Percentiles rank a stretch among this genome's conserved stretches.
Conservation (phyloP, 92 coral and sea anemone species). For the Micromussa lordhowensis region DNA sequence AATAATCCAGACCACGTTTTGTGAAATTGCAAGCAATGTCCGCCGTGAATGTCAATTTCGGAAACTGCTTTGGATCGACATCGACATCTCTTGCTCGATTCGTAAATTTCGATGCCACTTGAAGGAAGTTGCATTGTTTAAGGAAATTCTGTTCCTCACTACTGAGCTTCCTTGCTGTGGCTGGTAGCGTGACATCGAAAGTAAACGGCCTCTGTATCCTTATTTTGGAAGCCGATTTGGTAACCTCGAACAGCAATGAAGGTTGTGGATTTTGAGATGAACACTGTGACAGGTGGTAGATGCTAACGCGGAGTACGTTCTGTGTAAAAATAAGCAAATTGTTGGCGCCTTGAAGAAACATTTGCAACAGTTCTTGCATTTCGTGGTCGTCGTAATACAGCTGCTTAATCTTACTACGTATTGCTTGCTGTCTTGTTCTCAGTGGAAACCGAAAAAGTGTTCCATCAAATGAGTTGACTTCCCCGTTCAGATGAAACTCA, state of each 20-base stretch:
- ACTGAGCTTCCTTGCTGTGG: slow-evolving; percentile 22
- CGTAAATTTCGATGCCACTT: slow-evolving; percentile 44
- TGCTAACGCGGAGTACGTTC: slow-evolving; percentile 68
- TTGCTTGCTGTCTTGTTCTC: slow-evolving; percentile 47
- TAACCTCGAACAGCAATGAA: slow-evolving; percentile 16
- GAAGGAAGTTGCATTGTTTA: slow-evolving; percentile 51
- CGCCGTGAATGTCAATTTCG: slow-evolving; percentile 17
- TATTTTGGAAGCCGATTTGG: background rate
- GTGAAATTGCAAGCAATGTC: slow-evolving; percentile 9
- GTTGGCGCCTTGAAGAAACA: slow-evolving; percentile 67
- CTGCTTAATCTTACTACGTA: slow-evolving; percentile 71
- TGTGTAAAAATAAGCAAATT: slow-evolving; percentile 82
- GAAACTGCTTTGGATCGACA: background rate
- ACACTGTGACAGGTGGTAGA: slow-evolving; percentile 56
- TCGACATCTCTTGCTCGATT: background rate
- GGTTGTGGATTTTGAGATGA: background rate
- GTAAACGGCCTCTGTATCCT: slow-evolving; percentile 2
- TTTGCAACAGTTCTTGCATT: slow-evolving; percentile 69
- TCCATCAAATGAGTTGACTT: slow-evolving; percentile 45
- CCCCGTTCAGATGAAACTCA: slow-evolving; percentile 48
- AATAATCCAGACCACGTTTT: slow-evolving; percentile 7
- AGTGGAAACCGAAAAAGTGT: slow-evolving; percentile 74
- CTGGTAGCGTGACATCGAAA: slow-evolving; percentile 1
- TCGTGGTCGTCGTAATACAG: slow-evolving; percentile 67
- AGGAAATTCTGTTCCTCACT: slow-evolving; percentile 34